Conservation (phyloP, 2,113 vertebrate genomes). For the Anguilla japonica region DNA sequence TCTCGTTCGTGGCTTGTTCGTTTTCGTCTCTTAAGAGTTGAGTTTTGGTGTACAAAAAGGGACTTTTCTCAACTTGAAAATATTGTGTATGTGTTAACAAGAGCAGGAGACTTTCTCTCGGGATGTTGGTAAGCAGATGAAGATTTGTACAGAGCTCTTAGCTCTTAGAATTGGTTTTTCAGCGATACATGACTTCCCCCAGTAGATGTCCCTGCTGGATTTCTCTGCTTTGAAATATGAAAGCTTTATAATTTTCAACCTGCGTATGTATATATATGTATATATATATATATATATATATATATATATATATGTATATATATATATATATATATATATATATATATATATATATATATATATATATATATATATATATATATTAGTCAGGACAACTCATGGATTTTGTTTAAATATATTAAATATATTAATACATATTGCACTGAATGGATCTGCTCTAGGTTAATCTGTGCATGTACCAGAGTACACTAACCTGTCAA, state of each 20-base stretch:
- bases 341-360: no score
- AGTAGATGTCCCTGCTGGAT: slow-evolving; percentile 44
- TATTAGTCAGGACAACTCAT: no score
- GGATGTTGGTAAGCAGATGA: neutral
- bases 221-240: neutral
- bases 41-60: neutral
- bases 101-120: neutral
- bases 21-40: neutral
- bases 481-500: no score
- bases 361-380: no score
- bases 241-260: neutral
- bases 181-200: slow-evolving; percentile 9
- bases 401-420: no score
- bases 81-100: neutral
- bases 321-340: no score
- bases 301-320: no score
- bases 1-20: neutral
- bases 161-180: neutral
- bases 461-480: no score
- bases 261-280: neutral
- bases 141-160: neutral
- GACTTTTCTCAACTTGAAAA: neutral
- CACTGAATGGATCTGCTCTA: no score
- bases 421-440: no score
- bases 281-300: no score